Evolutionary conservation across 2,888 invertebrate genomes (phyloP), one percentile per base, ranked within the genome.

Genomic region (Serripes groenlandicus): DNA sequence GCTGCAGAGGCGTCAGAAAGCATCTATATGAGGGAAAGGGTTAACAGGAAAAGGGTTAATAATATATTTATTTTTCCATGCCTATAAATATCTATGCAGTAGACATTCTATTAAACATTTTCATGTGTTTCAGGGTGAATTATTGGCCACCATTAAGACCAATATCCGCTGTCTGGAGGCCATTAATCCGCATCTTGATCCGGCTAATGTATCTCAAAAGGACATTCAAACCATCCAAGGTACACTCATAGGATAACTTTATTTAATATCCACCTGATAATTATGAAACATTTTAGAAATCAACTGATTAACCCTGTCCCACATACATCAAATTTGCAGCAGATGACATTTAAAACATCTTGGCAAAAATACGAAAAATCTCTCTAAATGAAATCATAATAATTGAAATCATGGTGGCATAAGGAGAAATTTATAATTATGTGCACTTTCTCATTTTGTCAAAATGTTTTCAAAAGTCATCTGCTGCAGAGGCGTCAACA

Each of bases 91-190:
- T n/a, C n/a, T n/a, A n/a, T n/a, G n/a, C n/a, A n/a, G n/a, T n/a
- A n/a, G n/a, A n/a, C n/a, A n/a, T n/a, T n/a, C n/a, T n/a, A 42
- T 42, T 56, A n/a, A 5, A 56, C 2, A 3, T 56, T 11, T 11
- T 3, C 23, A 26, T 26, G 11, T 30, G 11, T 69, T 69, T 49
- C 95, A 98, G 98, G 96, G 96, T 94, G 98, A 98, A 95, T 96
- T 98, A 92, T 96, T 97, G 93, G 96, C 97, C 83, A 97, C 97
- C 81, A 98, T 98, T 95, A 97, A 97, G 91, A 97, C 98, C 93
- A 98, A 98, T 95, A 96, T 98, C 92, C 96, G 96, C 93, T 97
- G 97, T 92, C 96, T 98, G 95, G 96, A 96, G 93, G 96, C 96
- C 73, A 96, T 97, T 75, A 81, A 89, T 64, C 90, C 91, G 58